These are phyloP conservation scores for Melieria picta DNA, from an alignment of 2,888 invertebrate genomes.

Conservation along the genomic window DNA sequence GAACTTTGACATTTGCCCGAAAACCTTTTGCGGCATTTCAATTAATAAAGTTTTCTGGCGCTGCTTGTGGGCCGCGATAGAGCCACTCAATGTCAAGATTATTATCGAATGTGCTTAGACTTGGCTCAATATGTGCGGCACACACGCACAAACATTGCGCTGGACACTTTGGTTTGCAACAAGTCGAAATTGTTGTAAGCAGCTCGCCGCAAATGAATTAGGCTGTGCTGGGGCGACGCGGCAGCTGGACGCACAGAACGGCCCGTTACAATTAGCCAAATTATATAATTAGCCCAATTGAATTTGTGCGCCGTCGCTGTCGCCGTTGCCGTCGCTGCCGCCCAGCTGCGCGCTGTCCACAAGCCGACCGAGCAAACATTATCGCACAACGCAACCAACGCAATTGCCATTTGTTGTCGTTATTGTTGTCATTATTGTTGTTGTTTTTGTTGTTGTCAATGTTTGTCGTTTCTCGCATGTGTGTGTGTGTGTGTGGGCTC, in stretches of 20 bases:
- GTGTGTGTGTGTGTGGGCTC: background rate
- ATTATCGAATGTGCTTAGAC: too few relatives aligned
- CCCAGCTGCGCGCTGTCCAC: too few relatives aligned
- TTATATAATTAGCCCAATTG: conserved; percentile 33
- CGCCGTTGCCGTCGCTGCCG: background rate
- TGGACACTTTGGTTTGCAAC: background rate
- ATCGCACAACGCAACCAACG: too few relatives aligned
- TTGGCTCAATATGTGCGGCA: too few relatives aligned
- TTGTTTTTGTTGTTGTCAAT: conserved; percentile 24
- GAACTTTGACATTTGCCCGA: too few relatives aligned
- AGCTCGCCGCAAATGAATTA: background rate
- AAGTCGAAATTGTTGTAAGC: background rate
- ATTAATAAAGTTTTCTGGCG: too few relatives aligned
- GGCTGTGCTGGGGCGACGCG: too few relatives aligned
- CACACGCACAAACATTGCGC: background rate
- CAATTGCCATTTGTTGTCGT: conserved; percentile 1
- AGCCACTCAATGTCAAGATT: too few relatives aligned
- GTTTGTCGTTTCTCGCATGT: conserved; percentile 19
- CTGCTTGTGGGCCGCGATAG: too few relatives aligned
- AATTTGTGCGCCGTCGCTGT: background rate
- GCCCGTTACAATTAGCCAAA: background rate
- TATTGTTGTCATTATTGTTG: background rate
- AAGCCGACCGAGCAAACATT: too few relatives aligned
- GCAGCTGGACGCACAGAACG: too few relatives aligned
- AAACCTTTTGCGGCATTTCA: too few relatives aligned